phyloP scores from a whole-genome alignment of 2,113 vertebrate species.

The Galemys pyrenaicus region DNA sequence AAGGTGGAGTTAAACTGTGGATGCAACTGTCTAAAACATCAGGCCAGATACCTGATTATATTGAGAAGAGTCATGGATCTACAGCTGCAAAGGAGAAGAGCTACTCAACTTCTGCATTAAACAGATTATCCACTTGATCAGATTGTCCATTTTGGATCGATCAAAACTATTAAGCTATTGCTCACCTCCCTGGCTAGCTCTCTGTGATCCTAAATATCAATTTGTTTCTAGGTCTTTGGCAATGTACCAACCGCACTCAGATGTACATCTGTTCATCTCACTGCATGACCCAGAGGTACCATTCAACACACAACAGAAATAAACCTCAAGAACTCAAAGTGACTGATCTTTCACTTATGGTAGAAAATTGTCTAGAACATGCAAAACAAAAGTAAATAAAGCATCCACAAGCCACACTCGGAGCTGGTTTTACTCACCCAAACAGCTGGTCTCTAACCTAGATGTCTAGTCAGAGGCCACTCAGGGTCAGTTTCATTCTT shows the following conservation, averaged over 20 bases:
- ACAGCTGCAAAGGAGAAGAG: background rate
- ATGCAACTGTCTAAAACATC: background rate
- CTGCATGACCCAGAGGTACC: background rate
- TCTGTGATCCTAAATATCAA: background rate
- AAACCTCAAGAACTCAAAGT: background rate
- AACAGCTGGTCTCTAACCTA: background rate
- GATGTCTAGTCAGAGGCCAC: background rate
- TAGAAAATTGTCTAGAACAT: conserved; percentile 9
- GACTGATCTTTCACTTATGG: background rate
- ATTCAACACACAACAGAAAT: conserved; percentile 28
- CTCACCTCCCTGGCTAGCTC: background rate
- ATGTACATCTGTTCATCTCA: fast-evolving
- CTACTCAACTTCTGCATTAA: background rate
- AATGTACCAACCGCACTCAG: background rate
- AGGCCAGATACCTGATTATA: background rate
- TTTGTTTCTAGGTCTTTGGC: background rate
- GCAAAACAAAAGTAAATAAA: conserved; percentile 17
- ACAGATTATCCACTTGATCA: background rate
- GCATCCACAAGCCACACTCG: background rate
- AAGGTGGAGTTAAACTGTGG: background rate
- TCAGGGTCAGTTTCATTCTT: background rate
- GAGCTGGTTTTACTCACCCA: background rate
- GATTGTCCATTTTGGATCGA: background rate
- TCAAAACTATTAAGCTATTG: background rate
- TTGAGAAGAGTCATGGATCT: background rate